These are phyloP conservation scores for Achroia grisella DNA, from an alignment of 1,140 invertebrate genomes.

Conservation along the genomic window DNA sequence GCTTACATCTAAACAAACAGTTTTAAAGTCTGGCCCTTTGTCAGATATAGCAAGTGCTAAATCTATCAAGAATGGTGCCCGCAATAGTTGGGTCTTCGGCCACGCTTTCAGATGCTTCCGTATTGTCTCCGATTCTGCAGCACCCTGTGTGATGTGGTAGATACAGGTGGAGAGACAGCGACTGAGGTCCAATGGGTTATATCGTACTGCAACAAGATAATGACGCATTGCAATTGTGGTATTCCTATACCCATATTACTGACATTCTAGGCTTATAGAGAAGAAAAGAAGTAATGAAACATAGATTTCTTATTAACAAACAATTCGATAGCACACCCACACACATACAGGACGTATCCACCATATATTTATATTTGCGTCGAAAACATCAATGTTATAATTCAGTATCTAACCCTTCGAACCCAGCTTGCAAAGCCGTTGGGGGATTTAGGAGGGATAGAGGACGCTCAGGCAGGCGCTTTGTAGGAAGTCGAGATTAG, in stretches of 20 bases:
- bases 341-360: no score
- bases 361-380: no score
- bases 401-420: no score
- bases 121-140: slow-evolving; percentile 33
- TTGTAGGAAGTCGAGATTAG: no score
- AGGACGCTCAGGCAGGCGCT: no score
- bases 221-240: no score
- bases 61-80: slow-evolving; percentile 40
- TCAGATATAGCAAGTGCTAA: slow-evolving; percentile 45
- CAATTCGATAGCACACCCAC: no score
- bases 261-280: background rate
- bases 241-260: no score
- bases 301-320: no score
- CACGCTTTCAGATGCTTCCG: slow-evolving; percentile 39
- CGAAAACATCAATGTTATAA: no score
- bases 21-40: slow-evolving; percentile 40
- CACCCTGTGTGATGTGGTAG: slow-evolving; percentile 44
- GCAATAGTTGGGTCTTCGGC: slow-evolving; percentile 41
- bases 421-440: no score
- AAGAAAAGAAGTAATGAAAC: background rate
- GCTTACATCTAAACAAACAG: slow-evolving; percentile 53
- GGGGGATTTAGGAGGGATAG: no score
- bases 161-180: slow-evolving; percentile 48
- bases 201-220: slow-evolving; percentile 21
- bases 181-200: slow-evolving; percentile 40